A percentile compares a stretch with the other conserved stretches of the same genome.
These are phyloP conservation scores for Mythimna pallens DNA, from an alignment of 2,888 invertebrate species.

Conservation along the genomic window DNA sequence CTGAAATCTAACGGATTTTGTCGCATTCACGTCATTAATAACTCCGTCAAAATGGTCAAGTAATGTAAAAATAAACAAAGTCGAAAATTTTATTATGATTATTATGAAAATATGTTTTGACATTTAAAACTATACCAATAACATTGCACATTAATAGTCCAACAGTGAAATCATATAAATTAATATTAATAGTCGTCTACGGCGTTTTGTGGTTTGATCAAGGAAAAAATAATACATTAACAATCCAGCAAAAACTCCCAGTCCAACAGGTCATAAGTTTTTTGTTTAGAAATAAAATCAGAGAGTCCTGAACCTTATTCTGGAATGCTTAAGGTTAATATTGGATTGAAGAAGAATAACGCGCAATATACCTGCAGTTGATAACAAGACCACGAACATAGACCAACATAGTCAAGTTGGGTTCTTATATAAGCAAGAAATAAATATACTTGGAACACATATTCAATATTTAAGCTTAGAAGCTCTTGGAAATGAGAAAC, in stretches of 20 bases:
- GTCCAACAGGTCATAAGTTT: slow-evolving; percentile 15
- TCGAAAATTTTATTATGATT: neutral
- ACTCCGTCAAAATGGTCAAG: neutral
- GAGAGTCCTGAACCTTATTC: slow-evolving; percentile 13
- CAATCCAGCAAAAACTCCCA: slow-evolving; percentile 31
- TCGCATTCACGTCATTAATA: slow-evolving; percentile 3
- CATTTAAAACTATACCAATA: neutral
- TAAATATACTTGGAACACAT: neutral
- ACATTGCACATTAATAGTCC: slow-evolving; percentile 5
- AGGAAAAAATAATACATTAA: slow-evolving; percentile 49
- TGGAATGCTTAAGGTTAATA: slow-evolving; percentile 18
- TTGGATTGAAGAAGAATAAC: slow-evolving; percentile 15
- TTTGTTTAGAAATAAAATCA: slow-evolving; percentile 20
- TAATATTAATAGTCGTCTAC: slow-evolving; percentile 18
- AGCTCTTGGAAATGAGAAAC: neutral
- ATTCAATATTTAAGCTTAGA: neutral
- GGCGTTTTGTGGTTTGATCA: slow-evolving; percentile 30
- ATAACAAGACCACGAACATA: slow-evolving; percentile 22
- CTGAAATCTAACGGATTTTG: slow-evolving; percentile 6
- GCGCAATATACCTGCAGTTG: slow-evolving; percentile 26
- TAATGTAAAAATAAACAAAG: neutral
- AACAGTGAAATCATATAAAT: slow-evolving; percentile 2
- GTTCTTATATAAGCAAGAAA: neutral
- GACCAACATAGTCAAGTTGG: slow-evolving; percentile 3
- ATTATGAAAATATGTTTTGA: neutral